Base-by-base conservation (phyloP, 2,797 vertebrate species). In the Sciaenops ocellatus region DNA sequence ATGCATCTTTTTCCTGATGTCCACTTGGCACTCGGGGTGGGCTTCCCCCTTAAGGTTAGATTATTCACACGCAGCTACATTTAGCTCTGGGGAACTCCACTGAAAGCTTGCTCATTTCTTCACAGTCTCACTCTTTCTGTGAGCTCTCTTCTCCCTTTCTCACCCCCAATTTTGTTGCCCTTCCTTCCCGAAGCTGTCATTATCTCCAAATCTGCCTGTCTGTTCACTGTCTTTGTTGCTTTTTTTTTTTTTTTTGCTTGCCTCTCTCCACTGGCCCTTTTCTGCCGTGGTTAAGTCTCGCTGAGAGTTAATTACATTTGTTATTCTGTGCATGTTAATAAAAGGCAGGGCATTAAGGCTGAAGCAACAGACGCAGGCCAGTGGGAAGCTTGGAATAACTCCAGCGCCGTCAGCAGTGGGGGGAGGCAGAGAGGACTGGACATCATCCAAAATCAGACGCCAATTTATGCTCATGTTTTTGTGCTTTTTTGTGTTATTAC, bases 301-400 rank as follows among this genome's bases (percentile, higher is more conserved):
- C 75, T 48, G 51, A 82, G 78, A 82, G 77, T 88, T 91, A 90
- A 91, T 92, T 89, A 72, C 81, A 87, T 91, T 82, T 79, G 80
- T 90, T 91, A 64, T 85, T 89, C 68, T 88, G 73, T 76, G 71
- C 20, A 38, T 87, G 89, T 82, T 82, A 89, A 91, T 87, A 76
- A 77, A 3, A 86, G 86, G 73, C 75, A 73, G 73, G 76, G 82
- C 86, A 81, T 87, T 89, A 84, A 79, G 54, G 84, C 79, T 79
- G 82, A 76, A 76, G 82, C 83, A 85, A 87, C 87, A 90, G 88
- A 90, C 64, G 82, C 70, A 59, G 62, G 85, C 83, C 85, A 82
- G 90, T 72, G 10, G 90, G 90, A 86, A 73, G 87, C 82, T 82
- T 92, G 89, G 90, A 90, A 30, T 20, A 17, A 71, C 70, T 92